These are phyloP conservation scores for Sciurus carolinensis DNA, from an alignment of 2,797 vertebrate genomes.

Conservation along the genomic window DNA sequence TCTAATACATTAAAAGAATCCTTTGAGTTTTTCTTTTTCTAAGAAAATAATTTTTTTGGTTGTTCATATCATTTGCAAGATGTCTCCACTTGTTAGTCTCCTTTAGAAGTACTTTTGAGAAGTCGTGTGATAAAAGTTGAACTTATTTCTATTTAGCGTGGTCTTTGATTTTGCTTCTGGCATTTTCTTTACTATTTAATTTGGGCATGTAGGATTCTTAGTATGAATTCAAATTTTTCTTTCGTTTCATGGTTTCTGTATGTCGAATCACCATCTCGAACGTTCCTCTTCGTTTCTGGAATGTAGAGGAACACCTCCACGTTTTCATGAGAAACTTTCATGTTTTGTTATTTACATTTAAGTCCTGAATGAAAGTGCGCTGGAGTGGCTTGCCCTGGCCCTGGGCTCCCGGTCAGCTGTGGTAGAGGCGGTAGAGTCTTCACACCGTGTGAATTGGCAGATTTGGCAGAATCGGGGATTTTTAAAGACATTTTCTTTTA, in stretches of 20 bases:
- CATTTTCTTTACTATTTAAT: not conserved
- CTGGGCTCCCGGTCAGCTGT: rapidly evolving
- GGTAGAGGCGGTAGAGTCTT: not conserved
- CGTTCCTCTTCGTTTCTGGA: not conserved
- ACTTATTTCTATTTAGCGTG: not conserved
- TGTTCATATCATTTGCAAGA: not conserved
- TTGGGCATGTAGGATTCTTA: not conserved
- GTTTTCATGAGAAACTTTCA: not conserved
- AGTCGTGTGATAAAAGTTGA: not conserved
- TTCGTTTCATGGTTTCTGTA: not conserved
- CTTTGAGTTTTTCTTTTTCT: not conserved
- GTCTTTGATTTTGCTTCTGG: not conserved
- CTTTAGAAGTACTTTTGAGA: not conserved
- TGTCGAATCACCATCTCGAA: not conserved
- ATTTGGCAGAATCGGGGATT: not conserved
- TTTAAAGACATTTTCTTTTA: too few species aligned
- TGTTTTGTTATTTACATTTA: not conserved
- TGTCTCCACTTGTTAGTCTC: not conserved
- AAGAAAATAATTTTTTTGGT: not conserved
- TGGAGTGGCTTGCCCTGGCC: rapidly evolving
- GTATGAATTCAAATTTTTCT: not conserved
- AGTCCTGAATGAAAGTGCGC: rapidly evolving
- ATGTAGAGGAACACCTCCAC: rapidly evolving
- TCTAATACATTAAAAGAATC: too few species aligned
- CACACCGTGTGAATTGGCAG: not conserved